These are phyloP conservation scores for Lasioglossum lativentre DNA, from an alignment of 2,888 invertebrate species.

Conservation along the genomic window DNA sequence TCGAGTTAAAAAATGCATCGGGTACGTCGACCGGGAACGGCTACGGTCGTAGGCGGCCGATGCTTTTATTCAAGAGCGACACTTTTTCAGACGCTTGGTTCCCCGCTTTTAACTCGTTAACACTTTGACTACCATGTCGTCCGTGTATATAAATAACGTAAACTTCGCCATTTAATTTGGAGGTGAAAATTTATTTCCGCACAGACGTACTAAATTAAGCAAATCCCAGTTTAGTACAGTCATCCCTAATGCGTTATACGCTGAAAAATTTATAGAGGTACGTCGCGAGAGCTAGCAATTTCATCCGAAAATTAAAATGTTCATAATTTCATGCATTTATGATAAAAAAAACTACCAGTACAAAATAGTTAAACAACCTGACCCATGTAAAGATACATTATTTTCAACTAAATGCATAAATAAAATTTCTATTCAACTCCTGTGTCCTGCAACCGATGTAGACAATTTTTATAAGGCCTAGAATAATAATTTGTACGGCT, in stretches of 20 bases:
- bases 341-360: too few relatives aligned
- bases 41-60: background rate
- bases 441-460: too few relatives aligned
- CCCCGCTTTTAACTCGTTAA: slow-evolving; percentile 21
- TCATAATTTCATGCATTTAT: background rate
- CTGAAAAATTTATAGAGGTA: background rate
- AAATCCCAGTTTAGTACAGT: background rate
- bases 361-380: too few relatives aligned
- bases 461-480: too few relatives aligned
- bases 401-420: too few relatives aligned
- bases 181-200: background rate
- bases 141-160: background rate
- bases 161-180: background rate
- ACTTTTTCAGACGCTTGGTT: background rate
- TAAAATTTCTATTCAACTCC: background rate
- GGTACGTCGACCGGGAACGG: background rate
- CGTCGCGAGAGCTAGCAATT: background rate
- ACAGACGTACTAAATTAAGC: background rate
- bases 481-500: too few relatives aligned
- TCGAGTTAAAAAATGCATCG: slow-evolving; percentile 2
- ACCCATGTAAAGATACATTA: too few relatives aligned
- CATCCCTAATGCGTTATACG: background rate
- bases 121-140: background rate
- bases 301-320: background rate
- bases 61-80: slow-evolving; percentile 12